Base-by-base conservation (phyloP, 2,888 invertebrate genomes). In the Noctua comes region DNA sequence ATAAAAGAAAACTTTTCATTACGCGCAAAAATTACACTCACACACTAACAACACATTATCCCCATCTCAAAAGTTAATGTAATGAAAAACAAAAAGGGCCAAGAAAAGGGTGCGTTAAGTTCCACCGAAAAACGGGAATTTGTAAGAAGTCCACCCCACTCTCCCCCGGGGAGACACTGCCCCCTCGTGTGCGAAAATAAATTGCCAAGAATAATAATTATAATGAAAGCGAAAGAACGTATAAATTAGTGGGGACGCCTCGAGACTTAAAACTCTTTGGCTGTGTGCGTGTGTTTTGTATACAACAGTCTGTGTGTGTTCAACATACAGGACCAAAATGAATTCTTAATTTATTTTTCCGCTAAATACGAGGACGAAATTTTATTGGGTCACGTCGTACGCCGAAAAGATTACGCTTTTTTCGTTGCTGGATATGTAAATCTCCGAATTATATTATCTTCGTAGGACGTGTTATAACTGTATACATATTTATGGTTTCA, bases 151-250 rank as follows among this genome's bases (percentile, higher is more conserved):
- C 93, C 91, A 94, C 95, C 91, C 94, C 91, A 88, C 86, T 88
- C 90, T 87, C 92, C 91, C 86, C 76, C 73, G 91, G 94, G 93
- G 90, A 93, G 93, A 91, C 92, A 93, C 91, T 93, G 93, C 95
- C 96, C 96, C 96, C 96, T 93, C 96, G 97, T 96, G 96, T 96
- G 97, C 96, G 96, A 96, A 97, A 96, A 97, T 97, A 97, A 97
- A 97, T 97, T 97, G 96, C 96, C 96, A 96, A 96, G 97, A 97
- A 97, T 97, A 96, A 97, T 97, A 97, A 97, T 97, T 97, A 97
- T 97, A 97, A 97, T 96, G 96, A 97, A 97, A 96, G 96, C 96
- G 96, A 97, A 97, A 97, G 96, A 96, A 96, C 96, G 96, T 96
- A 97, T 97, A 97, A 97, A 97, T 97, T 97, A 96, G 96, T 96